Percentiles rank a stretch among this genome's conserved stretches.
Evolutionary conservation across 2,888 invertebrate genomes (phyloP).

Genomic region (Ommatoiulus sabulosus): DNA sequence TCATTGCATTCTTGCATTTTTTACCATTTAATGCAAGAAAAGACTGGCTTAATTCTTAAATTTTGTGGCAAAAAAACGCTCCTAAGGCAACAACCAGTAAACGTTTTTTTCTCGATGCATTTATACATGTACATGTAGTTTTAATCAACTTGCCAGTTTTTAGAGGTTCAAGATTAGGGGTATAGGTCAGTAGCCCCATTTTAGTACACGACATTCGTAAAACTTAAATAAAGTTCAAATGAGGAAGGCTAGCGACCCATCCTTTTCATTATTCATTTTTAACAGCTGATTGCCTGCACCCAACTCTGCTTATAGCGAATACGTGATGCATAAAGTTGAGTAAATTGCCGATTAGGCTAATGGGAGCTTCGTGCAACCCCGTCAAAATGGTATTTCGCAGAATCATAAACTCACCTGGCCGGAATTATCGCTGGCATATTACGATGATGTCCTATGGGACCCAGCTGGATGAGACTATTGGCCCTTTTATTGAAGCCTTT

Average conservation of each 20-base stretch:
- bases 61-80: too few relatives aligned
- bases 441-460: slow-evolving; percentile 53
- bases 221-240: background rate
- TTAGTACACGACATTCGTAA: background rate
- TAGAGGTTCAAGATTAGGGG: background rate
- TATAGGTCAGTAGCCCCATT: slow-evolving; percentile 16
- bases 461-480: slow-evolving; percentile 49
- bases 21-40: too few relatives aligned
- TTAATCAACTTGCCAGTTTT: background rate
- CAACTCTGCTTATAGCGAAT: background rate
- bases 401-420: slow-evolving; percentile 49
- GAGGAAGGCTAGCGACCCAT: background rate
- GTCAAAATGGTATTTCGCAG: too few relatives aligned
- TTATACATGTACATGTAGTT: too few relatives aligned
- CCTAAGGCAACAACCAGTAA: too few relatives aligned
- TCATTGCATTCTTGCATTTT: too few relatives aligned
- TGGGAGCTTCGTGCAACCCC: too few relatives aligned
- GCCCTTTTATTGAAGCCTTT: slow-evolving; percentile 24
- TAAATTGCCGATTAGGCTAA: too few relatives aligned
- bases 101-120: too few relatives aligned
- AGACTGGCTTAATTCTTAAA: too few relatives aligned
- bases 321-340: too few relatives aligned
- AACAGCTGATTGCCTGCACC: background rate
- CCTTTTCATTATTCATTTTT: background rate
- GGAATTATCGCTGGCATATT: slow-evolving; percentile 50